Evolutionary conservation across 2,888 invertebrate genomes (phyloP).

Genomic region (Cryptus viduatorius): DNA sequence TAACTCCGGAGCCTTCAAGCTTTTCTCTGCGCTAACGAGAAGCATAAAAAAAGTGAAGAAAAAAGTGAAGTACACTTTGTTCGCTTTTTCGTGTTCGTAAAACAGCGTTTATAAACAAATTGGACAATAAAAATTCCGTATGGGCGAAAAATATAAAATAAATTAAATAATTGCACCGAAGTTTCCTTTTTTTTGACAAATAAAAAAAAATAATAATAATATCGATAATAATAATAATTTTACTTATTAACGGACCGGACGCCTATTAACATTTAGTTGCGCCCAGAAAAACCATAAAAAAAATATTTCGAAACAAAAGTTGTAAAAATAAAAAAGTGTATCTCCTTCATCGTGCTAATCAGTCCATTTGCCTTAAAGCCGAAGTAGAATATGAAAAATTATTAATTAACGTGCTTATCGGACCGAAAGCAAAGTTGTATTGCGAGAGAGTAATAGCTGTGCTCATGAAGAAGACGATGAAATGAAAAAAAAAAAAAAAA

Average conservation of each 20-base stretch:
- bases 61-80: not conserved
- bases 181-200: too few relatives aligned
- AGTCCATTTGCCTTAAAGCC: not conserved
- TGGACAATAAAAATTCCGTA: not conserved
- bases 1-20: constrained; percentile 21
- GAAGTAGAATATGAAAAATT: constrained; percentile 14
- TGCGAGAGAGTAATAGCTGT: not conserved
- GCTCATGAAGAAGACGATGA: constrained; percentile 20
- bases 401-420: constrained; percentile 46
- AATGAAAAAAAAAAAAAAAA: constrained; percentile 6
- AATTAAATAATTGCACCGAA: not conserved
- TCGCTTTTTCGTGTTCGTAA: not conserved
- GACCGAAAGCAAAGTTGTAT: constrained; percentile 13
- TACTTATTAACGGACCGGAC: too few relatives aligned
- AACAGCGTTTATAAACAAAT: not conserved
- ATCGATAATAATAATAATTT: too few relatives aligned
- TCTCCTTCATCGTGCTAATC: not conserved
- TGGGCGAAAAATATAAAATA: not conserved
- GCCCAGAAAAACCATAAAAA: too few relatives aligned
- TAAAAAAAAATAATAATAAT: too few relatives aligned
- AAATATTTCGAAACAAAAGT: not conserved
- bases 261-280: too few relatives aligned
- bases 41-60: not conserved
- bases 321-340: not conserved
- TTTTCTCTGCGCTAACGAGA: not conserved